These are phyloP conservation scores for Psophia crepitans DNA, from an alignment of 2,113 vertebrate species.

Conservation along the genomic window DNA sequence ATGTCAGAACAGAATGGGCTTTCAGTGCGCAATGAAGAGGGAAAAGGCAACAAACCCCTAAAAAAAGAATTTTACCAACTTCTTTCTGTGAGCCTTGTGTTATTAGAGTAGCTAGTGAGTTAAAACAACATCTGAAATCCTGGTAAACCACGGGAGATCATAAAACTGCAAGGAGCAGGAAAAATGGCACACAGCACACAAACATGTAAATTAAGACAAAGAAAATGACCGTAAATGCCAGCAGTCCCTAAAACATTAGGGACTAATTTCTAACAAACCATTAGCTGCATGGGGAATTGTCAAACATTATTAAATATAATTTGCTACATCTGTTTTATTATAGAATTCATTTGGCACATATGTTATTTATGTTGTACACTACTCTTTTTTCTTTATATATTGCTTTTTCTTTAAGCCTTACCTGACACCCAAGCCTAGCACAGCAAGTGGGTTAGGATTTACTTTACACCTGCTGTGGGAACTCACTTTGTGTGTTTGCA, in stretches of 20 bases:
- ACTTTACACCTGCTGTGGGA: background rate
- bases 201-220: constrained; percentile 50
- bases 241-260: constrained; percentile 60
- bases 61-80: background rate
- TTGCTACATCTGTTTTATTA: constrained; percentile 63
- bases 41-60: background rate
- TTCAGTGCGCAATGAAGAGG: background rate
- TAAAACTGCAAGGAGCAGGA: constrained; percentile 8
- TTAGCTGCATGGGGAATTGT: constrained; percentile 64
- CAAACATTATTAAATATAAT: constrained; percentile 73
- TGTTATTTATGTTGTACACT: background rate
- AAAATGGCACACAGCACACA: background rate
- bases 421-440: background rate
- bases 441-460: background rate
- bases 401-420: background rate
- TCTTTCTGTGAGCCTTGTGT: background rate
- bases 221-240: constrained; percentile 46
- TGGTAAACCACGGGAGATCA: background rate
- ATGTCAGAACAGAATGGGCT: background rate
- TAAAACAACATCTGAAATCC: background rate
- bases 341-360: constrained; percentile 52
- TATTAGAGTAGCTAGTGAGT: background rate
- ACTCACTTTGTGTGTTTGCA: background rate
- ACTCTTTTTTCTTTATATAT: background rate
- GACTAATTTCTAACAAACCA: constrained; percentile 70